Evolutionary conservation across 2,888 invertebrate species (phyloP).

Genomic region (Thereva nobilitata): DNA sequence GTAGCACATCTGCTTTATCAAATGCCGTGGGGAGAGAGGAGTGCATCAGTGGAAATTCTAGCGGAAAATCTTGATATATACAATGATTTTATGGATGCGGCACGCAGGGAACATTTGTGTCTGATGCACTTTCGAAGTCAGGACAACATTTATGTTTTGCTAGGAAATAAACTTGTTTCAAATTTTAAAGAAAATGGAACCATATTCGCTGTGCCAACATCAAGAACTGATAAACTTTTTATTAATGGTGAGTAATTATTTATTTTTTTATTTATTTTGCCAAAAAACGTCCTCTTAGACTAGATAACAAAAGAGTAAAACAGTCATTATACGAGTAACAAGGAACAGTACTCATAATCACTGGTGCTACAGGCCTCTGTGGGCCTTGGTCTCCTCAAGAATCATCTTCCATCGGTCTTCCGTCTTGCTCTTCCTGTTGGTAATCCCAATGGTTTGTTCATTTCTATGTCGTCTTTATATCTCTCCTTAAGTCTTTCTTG

Average conservation of each 20-base stretch:
- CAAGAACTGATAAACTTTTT: conserved; percentile 49
- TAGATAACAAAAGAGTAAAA: no score
- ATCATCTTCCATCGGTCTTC: no score
- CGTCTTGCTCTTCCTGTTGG: no score
- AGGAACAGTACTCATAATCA: no score
- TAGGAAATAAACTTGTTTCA: conserved; percentile 53
- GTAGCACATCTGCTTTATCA: conserved; percentile 55
- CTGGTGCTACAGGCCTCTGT: no score
- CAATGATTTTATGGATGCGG: conserved; percentile 56
- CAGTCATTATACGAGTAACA: no score
- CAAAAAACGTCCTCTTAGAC: no score
- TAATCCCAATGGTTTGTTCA: no score
- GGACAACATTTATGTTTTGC: conserved; percentile 54
- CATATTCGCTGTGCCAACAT: conserved; percentile 54
- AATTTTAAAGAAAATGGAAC: conserved; percentile 55
- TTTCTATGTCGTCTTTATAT: no score
- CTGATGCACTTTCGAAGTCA: conserved; percentile 56
- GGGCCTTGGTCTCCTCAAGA: no score
- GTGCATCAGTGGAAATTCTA: conserved; percentile 56
- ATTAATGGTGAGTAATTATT: conserved; percentile 48
- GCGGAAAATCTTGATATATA: conserved; percentile 53
- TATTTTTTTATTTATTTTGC: conserved; percentile 5
- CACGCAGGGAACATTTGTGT: conserved; percentile 54
- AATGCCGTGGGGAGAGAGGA: conserved; percentile 56
- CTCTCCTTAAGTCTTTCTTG: no score